These are phyloP conservation scores for Oscheius sp. DNA, from an alignment of 2,888 invertebrate genomes.

Conservation along the genomic window DNA sequence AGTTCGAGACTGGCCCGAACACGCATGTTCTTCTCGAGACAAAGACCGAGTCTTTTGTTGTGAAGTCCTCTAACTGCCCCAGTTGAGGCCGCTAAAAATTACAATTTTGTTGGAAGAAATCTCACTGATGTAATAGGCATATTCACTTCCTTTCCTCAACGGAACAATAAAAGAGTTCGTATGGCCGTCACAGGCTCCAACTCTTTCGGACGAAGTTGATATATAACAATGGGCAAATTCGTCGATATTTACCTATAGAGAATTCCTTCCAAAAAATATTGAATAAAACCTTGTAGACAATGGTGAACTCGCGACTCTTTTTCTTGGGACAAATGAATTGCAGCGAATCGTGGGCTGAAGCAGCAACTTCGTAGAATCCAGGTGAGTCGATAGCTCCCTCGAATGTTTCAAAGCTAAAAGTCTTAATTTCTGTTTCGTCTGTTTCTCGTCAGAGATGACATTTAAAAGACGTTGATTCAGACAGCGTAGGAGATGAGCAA, in stretches of 20 bases:
- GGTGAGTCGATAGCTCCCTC: conserved; percentile 33
- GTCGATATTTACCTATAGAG: conserved; percentile 17
- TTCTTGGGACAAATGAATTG: conserved; percentile 26
- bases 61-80: conserved; percentile 18
- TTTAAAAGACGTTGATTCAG: not conserved
- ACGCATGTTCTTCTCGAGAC: conserved; percentile 30
- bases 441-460: not conserved
- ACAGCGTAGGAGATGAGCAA: not conserved
- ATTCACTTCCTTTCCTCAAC: conserved; percentile 5
- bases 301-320: not conserved
- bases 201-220: not conserved
- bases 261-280: not conserved
- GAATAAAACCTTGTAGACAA: conserved; percentile 13
- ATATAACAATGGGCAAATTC: conserved; percentile 22
- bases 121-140: conserved; percentile 23
- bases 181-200: conserved; percentile 26
- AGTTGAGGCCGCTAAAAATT: conserved; percentile 26
- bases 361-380: conserved; percentile 29
- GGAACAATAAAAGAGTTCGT: not conserved
- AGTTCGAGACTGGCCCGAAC: conserved; percentile 13
- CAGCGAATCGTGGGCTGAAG: conserved; percentile 9
- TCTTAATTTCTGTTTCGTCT: not conserved
- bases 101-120: not conserved
- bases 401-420: conserved; percentile 31
- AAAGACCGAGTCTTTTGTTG: conserved; percentile 21